phyloP scores from a whole-genome alignment of 1,140 invertebrate species.

The Papilio helenus region DNA sequence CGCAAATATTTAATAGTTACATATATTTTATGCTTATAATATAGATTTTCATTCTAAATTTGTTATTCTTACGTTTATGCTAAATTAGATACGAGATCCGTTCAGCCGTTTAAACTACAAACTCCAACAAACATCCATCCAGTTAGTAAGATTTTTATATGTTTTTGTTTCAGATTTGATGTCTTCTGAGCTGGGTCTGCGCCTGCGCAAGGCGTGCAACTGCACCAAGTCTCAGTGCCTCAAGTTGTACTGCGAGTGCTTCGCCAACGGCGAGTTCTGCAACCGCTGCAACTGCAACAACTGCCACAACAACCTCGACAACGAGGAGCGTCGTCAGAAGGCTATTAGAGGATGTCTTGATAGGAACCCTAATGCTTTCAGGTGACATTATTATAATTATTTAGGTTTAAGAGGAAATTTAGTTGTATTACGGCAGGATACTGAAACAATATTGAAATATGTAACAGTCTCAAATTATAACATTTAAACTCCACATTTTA shows the following conservation, averaged over 20 bases:
- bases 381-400: constrained; percentile 59
- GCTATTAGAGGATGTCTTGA: constrained; percentile 97
- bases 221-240: constrained; percentile 99
- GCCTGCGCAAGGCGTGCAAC: constrained; percentile 97
- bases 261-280: constrained; percentile 99
- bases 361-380: constrained; percentile 90
- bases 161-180: constrained; percentile 49
- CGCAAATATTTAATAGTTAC: too few species aligned
- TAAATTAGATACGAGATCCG: too few species aligned
- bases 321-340: constrained; percentile 96
- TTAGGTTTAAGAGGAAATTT: too few species aligned
- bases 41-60: too few species aligned
- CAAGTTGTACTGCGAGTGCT: constrained; percentile 99
- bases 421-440: too few species aligned
- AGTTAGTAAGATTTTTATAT: not conserved
- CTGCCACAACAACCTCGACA: constrained; percentile 98
- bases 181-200: constrained; percentile 57
- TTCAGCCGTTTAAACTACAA: too few species aligned
- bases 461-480: too few species aligned
- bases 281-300: constrained; percentile 99
- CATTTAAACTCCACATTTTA: too few species aligned
- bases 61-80: too few species aligned
- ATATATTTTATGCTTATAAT: too few species aligned
- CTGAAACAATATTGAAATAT: too few species aligned
- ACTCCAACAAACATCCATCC: too few species aligned